These are phyloP conservation scores for Buceros bicornis DNA, from an alignment of 2,797 vertebrate species.

Conservation along the genomic window DNA sequence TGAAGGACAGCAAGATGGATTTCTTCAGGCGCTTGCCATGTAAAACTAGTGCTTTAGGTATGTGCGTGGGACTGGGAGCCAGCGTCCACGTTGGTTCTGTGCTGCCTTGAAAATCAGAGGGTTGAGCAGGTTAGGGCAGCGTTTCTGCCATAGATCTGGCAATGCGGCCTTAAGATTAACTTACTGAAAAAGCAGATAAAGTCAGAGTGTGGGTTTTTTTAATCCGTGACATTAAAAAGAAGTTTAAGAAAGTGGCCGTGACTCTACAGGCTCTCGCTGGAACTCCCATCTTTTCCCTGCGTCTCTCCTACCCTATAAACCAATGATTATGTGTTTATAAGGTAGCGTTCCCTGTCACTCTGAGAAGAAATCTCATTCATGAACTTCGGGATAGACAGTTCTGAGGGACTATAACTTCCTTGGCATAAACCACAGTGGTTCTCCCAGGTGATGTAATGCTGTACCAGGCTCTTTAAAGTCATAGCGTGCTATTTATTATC, in stretches of 20 bases:
- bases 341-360: background rate
- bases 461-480: background rate
- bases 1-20: constrained; percentile 33
- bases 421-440: background rate
- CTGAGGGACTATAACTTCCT: constrained; percentile 19
- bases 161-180: background rate
- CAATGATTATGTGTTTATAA: constrained; percentile 14
- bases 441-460: background rate
- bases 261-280: background rate
- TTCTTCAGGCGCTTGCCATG: constrained; percentile 33
- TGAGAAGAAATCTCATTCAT: background rate
- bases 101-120: background rate
- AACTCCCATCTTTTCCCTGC: background rate
- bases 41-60: constrained; percentile 8
- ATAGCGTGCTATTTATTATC: background rate
- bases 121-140: background rate
- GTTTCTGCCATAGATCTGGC: constrained; percentile 8
- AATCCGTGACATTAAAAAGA: background rate
- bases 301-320: constrained; percentile 37
- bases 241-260: background rate
- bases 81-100: background rate
- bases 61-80: background rate
- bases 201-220: background rate
- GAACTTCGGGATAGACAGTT: constrained; percentile 33
- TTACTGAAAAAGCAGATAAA: background rate